Evolutionary conservation across 35 echinoderm and acorn worm genomes (phyloP).

Genomic region (Hemicentrotus pulcherrimus): DNA sequence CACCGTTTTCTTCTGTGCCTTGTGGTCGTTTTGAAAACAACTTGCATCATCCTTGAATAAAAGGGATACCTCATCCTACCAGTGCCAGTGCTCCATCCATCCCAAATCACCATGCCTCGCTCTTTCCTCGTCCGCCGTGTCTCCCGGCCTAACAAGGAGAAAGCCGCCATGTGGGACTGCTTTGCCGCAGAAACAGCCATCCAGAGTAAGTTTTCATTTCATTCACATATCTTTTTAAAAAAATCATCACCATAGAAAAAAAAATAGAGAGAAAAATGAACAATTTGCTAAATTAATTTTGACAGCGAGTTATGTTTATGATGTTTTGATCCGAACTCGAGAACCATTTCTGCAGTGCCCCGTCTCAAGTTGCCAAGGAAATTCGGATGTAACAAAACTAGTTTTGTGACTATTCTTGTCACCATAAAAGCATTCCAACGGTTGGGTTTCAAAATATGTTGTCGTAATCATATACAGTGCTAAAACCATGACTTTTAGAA

Average conservation of each 20-base stretch:
- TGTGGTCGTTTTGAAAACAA: not conserved
- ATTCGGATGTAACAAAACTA: constrained; percentile 2
- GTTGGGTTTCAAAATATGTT: constrained; percentile 5
- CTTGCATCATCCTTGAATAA: not conserved
- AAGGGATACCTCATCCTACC: not conserved
- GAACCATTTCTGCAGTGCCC: not conserved
- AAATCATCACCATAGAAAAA: not conserved
- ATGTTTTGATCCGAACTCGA: not conserved
- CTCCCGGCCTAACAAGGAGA: constrained; percentile 22
- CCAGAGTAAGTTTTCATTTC: constrained; percentile 12
- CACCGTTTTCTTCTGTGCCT: not conserved
- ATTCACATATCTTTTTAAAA: not conserved
- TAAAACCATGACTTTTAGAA: not conserved
- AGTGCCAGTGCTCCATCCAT: not conserved
- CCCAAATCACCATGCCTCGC: constrained; percentile 30
- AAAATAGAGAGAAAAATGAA: not conserved
- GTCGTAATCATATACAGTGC: not conserved
- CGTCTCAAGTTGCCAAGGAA: not conserved
- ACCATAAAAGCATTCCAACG: not conserved
- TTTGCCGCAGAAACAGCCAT: constrained; percentile 31
- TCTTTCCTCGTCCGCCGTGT: constrained; percentile 29
- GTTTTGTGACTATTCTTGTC: not conserved
- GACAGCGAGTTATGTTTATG: constrained; percentile 39
- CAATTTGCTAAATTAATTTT: not conserved
- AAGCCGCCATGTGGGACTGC: constrained; percentile 24